Evolutionary conservation across 2,888 invertebrate genomes (phyloP).

Genomic region (Lissocephala sabroskyi): DNA sequence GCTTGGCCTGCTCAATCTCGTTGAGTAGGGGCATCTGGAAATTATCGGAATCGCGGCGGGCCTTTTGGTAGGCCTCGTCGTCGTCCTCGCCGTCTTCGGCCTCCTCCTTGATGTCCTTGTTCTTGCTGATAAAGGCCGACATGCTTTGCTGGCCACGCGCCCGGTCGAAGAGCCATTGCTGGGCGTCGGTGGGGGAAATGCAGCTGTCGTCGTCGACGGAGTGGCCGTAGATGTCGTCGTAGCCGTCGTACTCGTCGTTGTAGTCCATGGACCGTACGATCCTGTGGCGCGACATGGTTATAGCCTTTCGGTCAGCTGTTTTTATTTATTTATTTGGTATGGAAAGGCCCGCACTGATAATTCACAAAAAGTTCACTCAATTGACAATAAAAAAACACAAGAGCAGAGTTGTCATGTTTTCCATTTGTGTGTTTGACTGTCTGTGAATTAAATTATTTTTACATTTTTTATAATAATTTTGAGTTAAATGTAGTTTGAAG

Average conservation of each 20-base stretch:
- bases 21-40: conserved; percentile 74
- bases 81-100: conserved; percentile 75
- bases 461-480: no score
- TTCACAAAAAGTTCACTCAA: conserved; percentile 44
- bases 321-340: background rate
- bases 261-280: conserved; percentile 88
- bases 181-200: conserved; percentile 89
- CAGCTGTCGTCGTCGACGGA: conserved; percentile 95
- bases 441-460: no score
- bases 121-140: conserved; percentile 80
- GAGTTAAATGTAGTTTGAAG: no score
- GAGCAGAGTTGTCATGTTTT: background rate
- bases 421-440: no score
- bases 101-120: conserved; percentile 82
- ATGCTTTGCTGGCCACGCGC: conserved; percentile 82
- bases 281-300: conserved; percentile 90
- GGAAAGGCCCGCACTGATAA: conserved; percentile 15
- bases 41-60: conserved; percentile 70
- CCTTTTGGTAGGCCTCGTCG: conserved; percentile 73
- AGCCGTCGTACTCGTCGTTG: conserved; percentile 89
- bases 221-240: conserved; percentile 88
- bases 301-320: conserved; percentile 7
- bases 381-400: conserved; percentile 15
- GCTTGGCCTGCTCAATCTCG: conserved; percentile 81
- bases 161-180: conserved; percentile 89